phyloP scores from a whole-genome alignment of 2,113 vertebrate species.

The Desmodus rotundus region DNA sequence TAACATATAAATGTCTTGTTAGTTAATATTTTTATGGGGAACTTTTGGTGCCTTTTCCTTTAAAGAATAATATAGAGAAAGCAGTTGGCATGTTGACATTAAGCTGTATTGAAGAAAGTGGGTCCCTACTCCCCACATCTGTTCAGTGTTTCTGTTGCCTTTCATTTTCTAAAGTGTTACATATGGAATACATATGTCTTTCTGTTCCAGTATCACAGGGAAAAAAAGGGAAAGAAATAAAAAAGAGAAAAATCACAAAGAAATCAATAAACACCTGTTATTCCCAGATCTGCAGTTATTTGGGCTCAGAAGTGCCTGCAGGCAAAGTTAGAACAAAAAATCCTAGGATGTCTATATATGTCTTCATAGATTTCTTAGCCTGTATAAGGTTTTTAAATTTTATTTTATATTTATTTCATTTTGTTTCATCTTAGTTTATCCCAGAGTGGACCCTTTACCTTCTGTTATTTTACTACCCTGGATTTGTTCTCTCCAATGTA shows the following conservation, averaged over 20 bases:
- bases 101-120: constrained; percentile 49
- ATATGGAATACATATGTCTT: constrained; percentile 77
- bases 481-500: constrained; percentile 60
- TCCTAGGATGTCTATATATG: constrained; percentile 50
- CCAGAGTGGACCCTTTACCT: constrained; percentile 39
- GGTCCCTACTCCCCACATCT: constrained; percentile 51
- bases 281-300: constrained; percentile 73
- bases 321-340: constrained; percentile 74
- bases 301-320: constrained; percentile 74
- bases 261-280: constrained; percentile 81
- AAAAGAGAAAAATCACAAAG: constrained; percentile 65
- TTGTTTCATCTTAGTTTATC: constrained; percentile 65
- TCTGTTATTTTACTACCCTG: constrained; percentile 53
- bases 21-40: constrained; percentile 23
- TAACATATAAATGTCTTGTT: background rate
- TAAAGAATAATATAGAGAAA: constrained; percentile 54
- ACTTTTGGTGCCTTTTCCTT: constrained; percentile 40
- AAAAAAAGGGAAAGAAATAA: constrained; percentile 31
- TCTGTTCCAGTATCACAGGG: constrained; percentile 57
- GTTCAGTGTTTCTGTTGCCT: constrained; percentile 65
- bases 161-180: constrained; percentile 76
- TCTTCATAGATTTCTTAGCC: constrained; percentile 67
- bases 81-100: constrained; percentile 44
- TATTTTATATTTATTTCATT: constrained; percentile 71
- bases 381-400: constrained; percentile 25